Evolutionary conservation across 2,888 invertebrate genomes (phyloP), one percentile per base, ranked within the genome.

Genomic region (Cylindroiulus punctatus): DNA sequence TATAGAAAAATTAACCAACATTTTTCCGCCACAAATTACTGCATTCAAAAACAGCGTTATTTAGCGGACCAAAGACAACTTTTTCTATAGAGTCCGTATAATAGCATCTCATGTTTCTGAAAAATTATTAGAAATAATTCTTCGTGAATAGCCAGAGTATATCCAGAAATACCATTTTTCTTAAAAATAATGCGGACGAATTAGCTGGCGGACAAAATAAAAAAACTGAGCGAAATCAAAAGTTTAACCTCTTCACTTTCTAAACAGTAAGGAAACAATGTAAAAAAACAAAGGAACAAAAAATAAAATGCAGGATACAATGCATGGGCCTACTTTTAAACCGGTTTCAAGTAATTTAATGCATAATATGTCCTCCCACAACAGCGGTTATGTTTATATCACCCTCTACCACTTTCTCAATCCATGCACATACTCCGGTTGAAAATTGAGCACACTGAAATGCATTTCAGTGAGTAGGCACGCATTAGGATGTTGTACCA

Each of bases 371-470:
- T 76, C 76, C 76, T 17, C 76, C 76, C 76, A 30, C 76, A 76
- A 76, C 30, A 30, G 76, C 30, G 30, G 76, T 76, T 76, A 30
- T 76, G 76, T 76, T 30, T 30, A 76, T 76, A 76, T 76, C 30
- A 30, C 30, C 76, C 76, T 26, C 30, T 14, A 26, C 65, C 26
- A 76, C 30, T 76, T 76, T 76, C 76, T 76, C 30, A 76, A 76
- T 30, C 76, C 30, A 76, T 76, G 76, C 76, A 14, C 52, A 76
- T 76, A 76, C 14, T 30, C 76, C 30, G 26, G 30, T 76, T 2
- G 14, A 7, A 76, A 76, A 76, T 76, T 76, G 76, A 30, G 76
- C 76, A 76, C 76, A 76, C 76, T 76, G 30, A 76, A 76, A 76
- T 76, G 14, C 65, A 65, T 65, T 3, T 65, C 65, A 26, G 65